These are phyloP conservation scores for Cataglyphis livida DNA, from an alignment of 2,888 invertebrate species.

Conservation along the genomic window DNA sequence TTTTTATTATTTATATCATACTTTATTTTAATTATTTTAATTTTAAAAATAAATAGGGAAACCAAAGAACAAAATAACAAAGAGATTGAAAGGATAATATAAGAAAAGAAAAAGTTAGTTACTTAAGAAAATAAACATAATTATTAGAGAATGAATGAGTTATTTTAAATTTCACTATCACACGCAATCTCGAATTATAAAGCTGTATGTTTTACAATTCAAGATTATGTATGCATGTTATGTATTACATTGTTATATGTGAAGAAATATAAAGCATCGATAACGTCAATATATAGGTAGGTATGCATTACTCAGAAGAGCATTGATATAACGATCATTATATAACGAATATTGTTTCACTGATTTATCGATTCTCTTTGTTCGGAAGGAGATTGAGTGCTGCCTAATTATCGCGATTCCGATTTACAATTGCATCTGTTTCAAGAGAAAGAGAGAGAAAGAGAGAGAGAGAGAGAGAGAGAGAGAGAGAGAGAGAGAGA, in stretches of 20 bases:
- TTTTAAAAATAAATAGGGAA: background rate
- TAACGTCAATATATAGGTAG: background rate
- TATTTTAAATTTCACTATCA: constrained; percentile 14
- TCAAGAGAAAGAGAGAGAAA: background rate
- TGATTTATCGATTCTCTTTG: constrained; percentile 46
- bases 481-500: background rate
- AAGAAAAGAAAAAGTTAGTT: background rate
- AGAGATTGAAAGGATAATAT: background rate
- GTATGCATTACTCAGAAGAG: background rate
- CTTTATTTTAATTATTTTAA: constrained; percentile 21
- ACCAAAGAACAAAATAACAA: background rate
- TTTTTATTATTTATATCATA: constrained; percentile 6
- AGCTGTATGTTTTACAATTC: background rate
- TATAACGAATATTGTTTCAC: constrained; percentile 48
- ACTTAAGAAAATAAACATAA: background rate
- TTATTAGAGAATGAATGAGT: background rate
- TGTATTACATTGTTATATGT: background rate
- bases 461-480: too few relatives aligned
- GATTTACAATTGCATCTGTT: constrained; percentile 71
- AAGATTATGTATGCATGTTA: background rate
- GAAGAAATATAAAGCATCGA: background rate
- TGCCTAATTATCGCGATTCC: constrained; percentile 67
- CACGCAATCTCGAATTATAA: background rate
- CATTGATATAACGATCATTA: constrained; percentile 16
- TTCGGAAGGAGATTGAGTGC: constrained; percentile 47